A percentile compares a stretch with the other conserved stretches of the same genome.
phyloP scores from a whole-genome alignment of 1,140 invertebrate genomes.

The Ceratina calcarata region DNA sequence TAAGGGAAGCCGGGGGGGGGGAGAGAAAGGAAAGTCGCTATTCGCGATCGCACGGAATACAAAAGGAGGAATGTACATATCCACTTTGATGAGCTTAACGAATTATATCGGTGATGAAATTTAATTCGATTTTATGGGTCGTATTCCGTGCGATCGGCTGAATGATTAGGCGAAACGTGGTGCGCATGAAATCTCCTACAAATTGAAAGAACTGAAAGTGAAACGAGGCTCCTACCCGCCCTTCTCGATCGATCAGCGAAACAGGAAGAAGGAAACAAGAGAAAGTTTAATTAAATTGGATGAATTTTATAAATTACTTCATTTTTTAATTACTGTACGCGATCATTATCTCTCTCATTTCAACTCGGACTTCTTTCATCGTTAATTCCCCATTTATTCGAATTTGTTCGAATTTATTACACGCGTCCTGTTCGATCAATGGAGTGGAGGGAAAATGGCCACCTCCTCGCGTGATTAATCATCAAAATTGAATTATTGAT shows the following conservation, averaged over 20 bases:
- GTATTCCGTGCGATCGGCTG: slow-evolving; percentile 42
- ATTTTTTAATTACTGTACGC: not conserved
- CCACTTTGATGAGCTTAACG: slow-evolving; percentile 43
- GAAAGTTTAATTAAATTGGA: not conserved
- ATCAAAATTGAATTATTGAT: slow-evolving; percentile 23
- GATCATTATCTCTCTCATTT: not conserved
- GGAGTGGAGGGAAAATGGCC: not conserved
- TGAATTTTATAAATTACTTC: not conserved
- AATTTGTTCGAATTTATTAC: slow-evolving; percentile 23
- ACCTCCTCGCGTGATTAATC: slow-evolving; percentile 17
- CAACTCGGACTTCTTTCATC: not conserved
- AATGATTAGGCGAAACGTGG: not conserved
- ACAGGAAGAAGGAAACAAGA: not conserved
- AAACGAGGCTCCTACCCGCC: not conserved
- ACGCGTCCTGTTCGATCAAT: slow-evolving; percentile 7
- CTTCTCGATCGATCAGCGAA: not conserved
- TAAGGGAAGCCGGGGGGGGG: not conserved
- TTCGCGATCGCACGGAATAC: slow-evolving; percentile 49
- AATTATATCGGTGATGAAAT: slow-evolving; percentile 31
- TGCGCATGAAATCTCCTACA: slow-evolving; percentile 49
- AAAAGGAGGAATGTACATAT: slow-evolving; percentile 45
- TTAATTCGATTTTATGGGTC: slow-evolving; percentile 26
- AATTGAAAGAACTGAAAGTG: slow-evolving; percentile 37
- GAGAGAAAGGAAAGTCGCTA: not conserved
- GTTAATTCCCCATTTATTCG: slow-evolving; percentile 3